Conservation (phyloP, 2,113 vertebrate genomes). For the Microcebus lehilahytsara region DNA sequence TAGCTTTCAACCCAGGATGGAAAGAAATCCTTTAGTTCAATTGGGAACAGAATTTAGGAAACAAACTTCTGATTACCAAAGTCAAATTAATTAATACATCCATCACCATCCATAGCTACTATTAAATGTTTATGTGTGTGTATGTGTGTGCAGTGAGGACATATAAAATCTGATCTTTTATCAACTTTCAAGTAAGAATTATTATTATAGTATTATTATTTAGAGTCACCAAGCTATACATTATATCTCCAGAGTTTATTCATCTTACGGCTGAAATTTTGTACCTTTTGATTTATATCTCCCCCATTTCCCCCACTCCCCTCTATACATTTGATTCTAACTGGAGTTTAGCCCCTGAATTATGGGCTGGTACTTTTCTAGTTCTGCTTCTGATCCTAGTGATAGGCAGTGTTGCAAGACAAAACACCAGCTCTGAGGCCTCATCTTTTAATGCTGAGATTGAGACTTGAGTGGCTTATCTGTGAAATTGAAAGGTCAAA, state of each 20-base stretch:
- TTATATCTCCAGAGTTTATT: background rate
- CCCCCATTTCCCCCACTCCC: background rate
- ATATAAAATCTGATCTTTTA: background rate
- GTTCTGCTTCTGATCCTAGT: background rate
- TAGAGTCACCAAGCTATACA: no score
- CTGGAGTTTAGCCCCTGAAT: background rate
- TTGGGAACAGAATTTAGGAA: background rate
- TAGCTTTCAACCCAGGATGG: background rate
- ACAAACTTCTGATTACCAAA: background rate
- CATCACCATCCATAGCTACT: background rate
- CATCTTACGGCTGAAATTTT: background rate
- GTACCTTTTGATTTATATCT: background rate
- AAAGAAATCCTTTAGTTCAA: background rate
- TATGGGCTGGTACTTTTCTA: background rate
- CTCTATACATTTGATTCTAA: background rate
- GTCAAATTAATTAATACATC: background rate
- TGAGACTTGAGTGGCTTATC: background rate
- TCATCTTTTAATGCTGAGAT: background rate
- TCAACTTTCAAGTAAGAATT: background rate
- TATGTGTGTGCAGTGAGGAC: background rate
- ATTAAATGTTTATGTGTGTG: background rate
- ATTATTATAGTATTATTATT: background rate
- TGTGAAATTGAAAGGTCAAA: background rate
- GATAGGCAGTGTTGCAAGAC: background rate
- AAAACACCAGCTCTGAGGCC: background rate